Percentiles rank a stretch among this genome's conserved stretches.
Evolutionary conservation across 1,140 invertebrate species (phyloP).

Genomic region (Bombus waltoni): DNA sequence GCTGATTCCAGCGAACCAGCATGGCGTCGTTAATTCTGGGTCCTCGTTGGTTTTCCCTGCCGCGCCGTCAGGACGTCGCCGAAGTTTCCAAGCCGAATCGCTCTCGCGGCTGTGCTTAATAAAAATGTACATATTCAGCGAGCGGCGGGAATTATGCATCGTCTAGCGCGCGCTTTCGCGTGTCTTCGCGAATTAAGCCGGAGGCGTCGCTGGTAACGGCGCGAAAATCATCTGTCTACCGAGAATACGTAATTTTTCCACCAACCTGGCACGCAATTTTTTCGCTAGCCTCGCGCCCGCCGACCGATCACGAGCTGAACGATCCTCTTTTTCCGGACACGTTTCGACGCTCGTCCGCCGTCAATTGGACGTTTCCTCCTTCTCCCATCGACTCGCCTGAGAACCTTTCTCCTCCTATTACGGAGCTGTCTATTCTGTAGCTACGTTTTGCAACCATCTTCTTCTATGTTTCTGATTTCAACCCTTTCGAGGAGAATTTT

Average conservation of each 20-base stretch:
- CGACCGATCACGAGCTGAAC: slow-evolving; percentile 12
- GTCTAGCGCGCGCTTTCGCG: slow-evolving; percentile 57
- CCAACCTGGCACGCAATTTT: slow-evolving; percentile 48
- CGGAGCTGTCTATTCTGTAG: not conserved
- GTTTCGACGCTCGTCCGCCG: not conserved
- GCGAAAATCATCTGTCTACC: slow-evolving; percentile 68
- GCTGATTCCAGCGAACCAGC: not conserved
- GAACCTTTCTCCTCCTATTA: not conserved
- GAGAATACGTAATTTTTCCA: slow-evolving; percentile 60
- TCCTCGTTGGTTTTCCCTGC: not conserved
- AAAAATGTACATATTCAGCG: slow-evolving; percentile 64
- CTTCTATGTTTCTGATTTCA: not conserved
- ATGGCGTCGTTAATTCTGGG: not conserved
- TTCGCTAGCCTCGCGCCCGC: not conserved
- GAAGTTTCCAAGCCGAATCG: slow-evolving; percentile 23
- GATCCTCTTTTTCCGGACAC: slow-evolving; percentile 23
- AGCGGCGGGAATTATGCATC: slow-evolving; percentile 55
- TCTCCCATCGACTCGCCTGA: not conserved
- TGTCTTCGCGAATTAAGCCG: slow-evolving; percentile 53
- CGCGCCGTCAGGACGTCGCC: slow-evolving; percentile 21
- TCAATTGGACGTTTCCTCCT: slow-evolving; percentile 25
- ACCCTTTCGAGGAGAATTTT: too few species aligned
- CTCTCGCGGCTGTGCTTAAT: slow-evolving; percentile 20
- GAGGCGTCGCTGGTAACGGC: slow-evolving; percentile 61
- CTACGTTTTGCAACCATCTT: not conserved